phyloP scores from a whole-genome alignment of 2,113 vertebrate species.

The Meles meles region DNA sequence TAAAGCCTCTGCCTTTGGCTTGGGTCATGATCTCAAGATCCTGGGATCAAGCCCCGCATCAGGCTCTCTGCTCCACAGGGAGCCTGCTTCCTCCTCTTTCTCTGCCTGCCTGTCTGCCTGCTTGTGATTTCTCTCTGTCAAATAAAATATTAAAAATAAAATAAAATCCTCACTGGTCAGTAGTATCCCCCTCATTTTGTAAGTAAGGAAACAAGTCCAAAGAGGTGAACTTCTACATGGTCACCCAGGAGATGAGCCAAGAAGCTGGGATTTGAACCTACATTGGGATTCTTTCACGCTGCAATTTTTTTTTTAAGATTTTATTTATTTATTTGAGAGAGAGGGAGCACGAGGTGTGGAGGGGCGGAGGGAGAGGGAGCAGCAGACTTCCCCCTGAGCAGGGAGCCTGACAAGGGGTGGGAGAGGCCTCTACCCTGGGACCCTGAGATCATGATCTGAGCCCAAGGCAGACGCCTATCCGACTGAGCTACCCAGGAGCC shows the following conservation, averaged over 20 bases:
- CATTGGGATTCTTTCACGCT: not conserved
- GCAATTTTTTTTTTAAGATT: not conserved
- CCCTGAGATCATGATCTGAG: not conserved
- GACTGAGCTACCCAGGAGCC: not conserved
- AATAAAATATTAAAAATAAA: no score
- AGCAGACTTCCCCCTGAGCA: not conserved
- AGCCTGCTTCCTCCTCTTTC: no score
- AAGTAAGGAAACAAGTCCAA: not conserved
- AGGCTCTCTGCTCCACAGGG: no score
- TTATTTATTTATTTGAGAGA: not conserved
- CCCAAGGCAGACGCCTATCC: not conserved
- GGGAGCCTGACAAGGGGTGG: not conserved
- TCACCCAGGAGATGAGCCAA: not conserved
- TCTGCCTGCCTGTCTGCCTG: no score
- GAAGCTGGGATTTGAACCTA: not conserved
- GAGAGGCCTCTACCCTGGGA: not conserved
- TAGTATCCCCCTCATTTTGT: not conserved
- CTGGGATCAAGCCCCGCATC: no score
- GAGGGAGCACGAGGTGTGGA: not conserved
- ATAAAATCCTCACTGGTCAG: not conserved
- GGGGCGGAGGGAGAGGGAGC: not conserved
- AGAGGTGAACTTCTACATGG: not conserved
- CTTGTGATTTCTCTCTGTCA: no score
- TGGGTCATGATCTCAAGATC: no score
- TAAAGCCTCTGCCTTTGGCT: no score